Conservation (phyloP, 2,888 invertebrate genomes). For the Perdita meconis region DNA sequence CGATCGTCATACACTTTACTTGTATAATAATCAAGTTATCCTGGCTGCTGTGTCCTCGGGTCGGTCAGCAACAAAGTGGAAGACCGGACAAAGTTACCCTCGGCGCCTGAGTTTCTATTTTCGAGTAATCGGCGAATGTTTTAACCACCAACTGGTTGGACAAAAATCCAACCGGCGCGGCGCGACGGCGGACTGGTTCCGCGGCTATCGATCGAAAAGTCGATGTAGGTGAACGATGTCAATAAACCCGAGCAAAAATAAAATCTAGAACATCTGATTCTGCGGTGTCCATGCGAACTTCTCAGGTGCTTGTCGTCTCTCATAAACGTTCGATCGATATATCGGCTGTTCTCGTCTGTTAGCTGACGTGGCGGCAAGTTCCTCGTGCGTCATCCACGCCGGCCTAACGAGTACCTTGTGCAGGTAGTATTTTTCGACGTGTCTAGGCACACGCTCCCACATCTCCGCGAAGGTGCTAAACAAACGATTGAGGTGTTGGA, state of each 20-base stretch:
- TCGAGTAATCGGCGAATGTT: not conserved
- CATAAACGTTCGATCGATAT: slow-evolving; percentile 62
- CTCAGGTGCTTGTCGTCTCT: slow-evolving; percentile 48
- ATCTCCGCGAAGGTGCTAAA: not conserved
- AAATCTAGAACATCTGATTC: slow-evolving; percentile 58
- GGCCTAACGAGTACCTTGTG: slow-evolving; percentile 2
- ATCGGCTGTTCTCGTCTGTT: slow-evolving; percentile 42
- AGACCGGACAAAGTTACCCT: not conserved
- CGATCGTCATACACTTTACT: not conserved
- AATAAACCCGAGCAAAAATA: slow-evolving; percentile 34
- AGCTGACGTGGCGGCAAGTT: slow-evolving; percentile 68
- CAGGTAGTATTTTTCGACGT: not conserved
- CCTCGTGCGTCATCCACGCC: slow-evolving; percentile 59
- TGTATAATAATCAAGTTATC: not conserved
- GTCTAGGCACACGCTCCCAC: not conserved
- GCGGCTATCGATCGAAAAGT: slow-evolving; percentile 24
- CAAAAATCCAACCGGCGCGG: slow-evolving; percentile 18
- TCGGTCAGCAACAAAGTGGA: not conserved
- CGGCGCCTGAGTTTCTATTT: slow-evolving; percentile 12
- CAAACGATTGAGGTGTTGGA: not conserved
- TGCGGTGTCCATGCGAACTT: slow-evolving; percentile 42
- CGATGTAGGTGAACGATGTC: slow-evolving; percentile 28
- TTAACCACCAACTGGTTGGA: not conserved
- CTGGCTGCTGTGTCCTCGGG: not conserved
- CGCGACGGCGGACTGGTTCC: not conserved